Conservation (phyloP, 1,140 invertebrate genomes). For the Orussus abietinus region DNA sequence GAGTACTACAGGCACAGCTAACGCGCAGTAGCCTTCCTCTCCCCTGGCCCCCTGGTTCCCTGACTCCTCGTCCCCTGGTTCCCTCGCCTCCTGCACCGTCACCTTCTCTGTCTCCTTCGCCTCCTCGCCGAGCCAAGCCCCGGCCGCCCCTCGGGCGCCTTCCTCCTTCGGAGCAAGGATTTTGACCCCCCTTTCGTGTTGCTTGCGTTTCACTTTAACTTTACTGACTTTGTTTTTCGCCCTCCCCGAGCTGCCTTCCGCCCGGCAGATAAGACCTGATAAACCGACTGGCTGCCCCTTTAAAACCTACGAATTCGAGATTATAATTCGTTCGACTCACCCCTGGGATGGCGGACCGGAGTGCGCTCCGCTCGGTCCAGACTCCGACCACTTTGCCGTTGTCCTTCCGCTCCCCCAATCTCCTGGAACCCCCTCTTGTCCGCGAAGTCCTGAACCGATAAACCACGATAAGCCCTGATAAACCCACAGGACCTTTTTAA, state of each 20-base stretch:
- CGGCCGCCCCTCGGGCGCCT: conserved; percentile 6
- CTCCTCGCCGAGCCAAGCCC: conserved; percentile 12
- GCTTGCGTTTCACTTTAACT: conserved; percentile 51
- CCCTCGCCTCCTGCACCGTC: conserved; percentile 22
- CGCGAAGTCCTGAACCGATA: no score
- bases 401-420: no score
- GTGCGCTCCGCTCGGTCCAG: no score
- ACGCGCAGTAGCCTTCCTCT: conserved; percentile 48
- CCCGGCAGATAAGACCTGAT: conserved; percentile 31
- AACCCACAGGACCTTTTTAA: no score
- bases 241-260: conserved; percentile 26
- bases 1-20: conserved; percentile 49
- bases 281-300: conserved; percentile 26
- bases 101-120: conserved; percentile 7
- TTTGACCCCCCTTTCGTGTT: conserved; percentile 55
- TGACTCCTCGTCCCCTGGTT: conserved; percentile 1
- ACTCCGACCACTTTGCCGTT: no score
- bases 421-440: no score
- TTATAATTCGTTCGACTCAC: conserved; percentile 19
- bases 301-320: conserved; percentile 24
- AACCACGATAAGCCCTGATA: no score
- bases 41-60: conserved; percentile 4
- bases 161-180: conserved; percentile 49
- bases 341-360: conserved; percentile 6
- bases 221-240: conserved; percentile 51